A percentile compares a stretch with the other conserved stretches of the same genome.
These are phyloP conservation scores for Aldabrachelys gigantea DNA, from an alignment of 2,113 vertebrate species.

Conservation along the genomic window DNA sequence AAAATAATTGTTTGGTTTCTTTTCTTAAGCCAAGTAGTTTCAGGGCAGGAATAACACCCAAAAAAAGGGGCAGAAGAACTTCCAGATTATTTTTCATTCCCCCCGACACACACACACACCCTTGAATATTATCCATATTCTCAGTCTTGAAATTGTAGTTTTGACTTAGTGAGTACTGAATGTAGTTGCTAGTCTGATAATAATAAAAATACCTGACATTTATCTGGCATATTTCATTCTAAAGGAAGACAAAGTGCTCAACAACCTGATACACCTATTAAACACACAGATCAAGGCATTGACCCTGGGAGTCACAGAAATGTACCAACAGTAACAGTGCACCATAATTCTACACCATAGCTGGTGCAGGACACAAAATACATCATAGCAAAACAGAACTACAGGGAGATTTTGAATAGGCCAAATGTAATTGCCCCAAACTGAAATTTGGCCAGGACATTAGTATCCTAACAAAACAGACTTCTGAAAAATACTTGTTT, in stretches of 20 bases:
- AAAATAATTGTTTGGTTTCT: background rate
- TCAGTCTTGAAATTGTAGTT: background rate
- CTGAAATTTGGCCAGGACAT: background rate
- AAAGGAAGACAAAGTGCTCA: conserved; percentile 13
- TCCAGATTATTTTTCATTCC: background rate
- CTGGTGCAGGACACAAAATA: background rate
- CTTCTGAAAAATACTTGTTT: background rate
- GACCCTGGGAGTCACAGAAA: background rate
- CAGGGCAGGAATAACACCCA: background rate
- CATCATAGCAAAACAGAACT: background rate
- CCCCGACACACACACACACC: background rate
- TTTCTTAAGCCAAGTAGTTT: background rate
- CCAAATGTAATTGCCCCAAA: background rate
- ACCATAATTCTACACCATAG: background rate
- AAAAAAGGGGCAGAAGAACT: background rate
- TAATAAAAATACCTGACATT: conserved; percentile 16
- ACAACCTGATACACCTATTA: background rate
- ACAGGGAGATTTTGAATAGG: background rate
- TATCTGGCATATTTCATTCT: background rate
- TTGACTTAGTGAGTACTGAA: background rate
- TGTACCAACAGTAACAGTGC: background rate
- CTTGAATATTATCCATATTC: background rate
- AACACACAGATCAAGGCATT: background rate
- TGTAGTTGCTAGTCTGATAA: background rate
- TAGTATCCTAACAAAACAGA: background rate